Evolutionary conservation across 2,888 invertebrate species (phyloP).

Genomic region (Malacosoma neustria): DNA sequence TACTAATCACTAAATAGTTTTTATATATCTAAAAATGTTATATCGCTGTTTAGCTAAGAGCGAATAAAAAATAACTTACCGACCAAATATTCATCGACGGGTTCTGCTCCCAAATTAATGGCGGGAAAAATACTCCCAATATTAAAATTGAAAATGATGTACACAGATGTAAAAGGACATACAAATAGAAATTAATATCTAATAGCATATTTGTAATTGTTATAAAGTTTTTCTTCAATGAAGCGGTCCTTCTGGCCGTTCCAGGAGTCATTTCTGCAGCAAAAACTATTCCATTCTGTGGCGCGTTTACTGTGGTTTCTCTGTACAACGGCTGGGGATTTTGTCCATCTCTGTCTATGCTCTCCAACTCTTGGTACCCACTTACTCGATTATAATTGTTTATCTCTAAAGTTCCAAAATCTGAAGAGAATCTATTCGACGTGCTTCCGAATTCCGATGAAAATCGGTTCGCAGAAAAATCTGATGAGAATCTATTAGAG

Average conservation of each 20-base stretch:
- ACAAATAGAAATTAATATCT: slow-evolving; percentile 72
- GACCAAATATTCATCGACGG: slow-evolving; percentile 54
- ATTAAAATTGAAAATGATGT: slow-evolving; percentile 70
- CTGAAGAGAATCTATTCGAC: slow-evolving; percentile 42
- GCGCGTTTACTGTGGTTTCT: slow-evolving; percentile 68
- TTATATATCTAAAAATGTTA: no score
- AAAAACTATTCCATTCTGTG: slow-evolving; percentile 42
- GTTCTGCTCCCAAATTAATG: slow-evolving; percentile 62
- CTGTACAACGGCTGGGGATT: slow-evolving; percentile 71
- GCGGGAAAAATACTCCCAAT: slow-evolving; percentile 69
- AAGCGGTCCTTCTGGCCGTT: slow-evolving; percentile 54
- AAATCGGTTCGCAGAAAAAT: slow-evolving; percentile 24
- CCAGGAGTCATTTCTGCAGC: slow-evolving; percentile 50
- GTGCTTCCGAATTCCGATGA: slow-evolving; percentile 25
- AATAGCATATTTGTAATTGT: slow-evolving; percentile 53
- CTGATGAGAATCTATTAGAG: slow-evolving; percentile 24
- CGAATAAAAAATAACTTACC: slow-evolving; percentile 30
- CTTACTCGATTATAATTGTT: slow-evolving; percentile 33
- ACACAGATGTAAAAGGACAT: slow-evolving; percentile 65
- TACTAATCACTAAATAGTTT: no score
- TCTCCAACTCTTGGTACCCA: slow-evolving; percentile 56
- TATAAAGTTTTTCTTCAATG: slow-evolving; percentile 58
- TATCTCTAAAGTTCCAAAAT: slow-evolving; percentile 47
- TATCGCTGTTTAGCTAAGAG: no score
- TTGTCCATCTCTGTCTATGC: slow-evolving; percentile 46